Evolutionary conservation across 2,113 vertebrate species (phyloP), one percentile per base, ranked within the genome.

Genomic region (Entosphenus tridentatus): DNA sequence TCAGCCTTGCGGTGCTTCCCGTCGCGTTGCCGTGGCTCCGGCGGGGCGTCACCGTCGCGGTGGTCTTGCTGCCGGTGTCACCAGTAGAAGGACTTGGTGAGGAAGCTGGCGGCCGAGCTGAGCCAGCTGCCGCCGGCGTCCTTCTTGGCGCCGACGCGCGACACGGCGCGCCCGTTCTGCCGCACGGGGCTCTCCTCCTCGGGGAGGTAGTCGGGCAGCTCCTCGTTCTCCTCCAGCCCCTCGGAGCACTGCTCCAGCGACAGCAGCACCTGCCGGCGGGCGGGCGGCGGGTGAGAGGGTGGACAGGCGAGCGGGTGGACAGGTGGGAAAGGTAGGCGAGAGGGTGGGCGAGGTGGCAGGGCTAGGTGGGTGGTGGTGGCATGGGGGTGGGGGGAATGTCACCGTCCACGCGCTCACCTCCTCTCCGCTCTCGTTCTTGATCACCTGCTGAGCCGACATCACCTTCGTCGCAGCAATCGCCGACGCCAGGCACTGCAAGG

Each of bases 391-490:
- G 39, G 21, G 39, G 39, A 39, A 39, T 4, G 39, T 39, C 39
- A 39, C 39, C 39, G 39, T 39, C 39, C 39, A 39, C 39, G 21
- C 21, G 10, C 59, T 65, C 59, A 65, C 59, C 59, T 65, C 59
- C 59, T 65, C 59, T 16, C 59, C 59, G 18, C 59, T 65, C 14
- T 65, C 59, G 18, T n/a, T 65, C 18, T 18, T 65, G 14, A 65
- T 18, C 8, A 65, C 59, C 59, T 65, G 59, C 59, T 65, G 59
- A 9, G 59, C 59, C n/a, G 59, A 65, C 59, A 65, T 65, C 59
- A 65, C 59, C 59, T 65, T 65, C 18, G 59, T 65, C 10, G 59
- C 59, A 9, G 59, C 59, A 65, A 65, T 65, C 14, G 59, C 59
- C n/a, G 59, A 16, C n/a, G 59, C 59, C 59, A 65, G 18, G 18